These are phyloP conservation scores for Cariama cristata DNA, from an alignment of 2,113 vertebrate species.

Conservation along the genomic window DNA sequence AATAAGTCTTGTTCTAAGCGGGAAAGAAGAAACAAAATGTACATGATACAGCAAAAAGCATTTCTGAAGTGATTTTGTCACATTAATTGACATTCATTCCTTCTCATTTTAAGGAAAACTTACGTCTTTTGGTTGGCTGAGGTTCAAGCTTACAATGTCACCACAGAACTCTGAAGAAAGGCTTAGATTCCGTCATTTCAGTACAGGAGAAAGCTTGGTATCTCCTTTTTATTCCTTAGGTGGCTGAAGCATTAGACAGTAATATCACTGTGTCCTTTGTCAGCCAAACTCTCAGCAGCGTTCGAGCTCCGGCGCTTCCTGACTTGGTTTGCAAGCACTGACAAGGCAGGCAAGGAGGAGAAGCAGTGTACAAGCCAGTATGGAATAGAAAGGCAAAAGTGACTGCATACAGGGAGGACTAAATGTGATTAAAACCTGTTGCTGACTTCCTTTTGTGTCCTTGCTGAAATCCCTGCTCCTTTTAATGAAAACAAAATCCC, in stretches of 20 bases:
- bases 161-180: neutral
- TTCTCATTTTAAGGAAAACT: neutral
- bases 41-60: neutral
- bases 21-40: neutral
- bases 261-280: neutral
- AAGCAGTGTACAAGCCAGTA: neutral
- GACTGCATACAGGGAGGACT: accelerated
- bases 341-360: neutral
- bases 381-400: neutral
- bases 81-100: neutral
- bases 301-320: neutral
- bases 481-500: neutral
- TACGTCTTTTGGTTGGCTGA: neutral
- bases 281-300: neutral
- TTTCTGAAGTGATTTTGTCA: neutral
- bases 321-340: neutral
- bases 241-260: neutral
- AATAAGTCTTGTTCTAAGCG: neutral
- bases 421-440: neutral
- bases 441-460: neutral
- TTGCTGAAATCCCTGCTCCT: neutral
- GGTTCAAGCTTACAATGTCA: neutral
- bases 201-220: neutral
- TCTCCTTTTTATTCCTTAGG: neutral
- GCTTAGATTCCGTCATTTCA: neutral